Evolutionary conservation across 2,113 vertebrate genomes (phyloP).

Genomic region (Empidonax traillii): DNA sequence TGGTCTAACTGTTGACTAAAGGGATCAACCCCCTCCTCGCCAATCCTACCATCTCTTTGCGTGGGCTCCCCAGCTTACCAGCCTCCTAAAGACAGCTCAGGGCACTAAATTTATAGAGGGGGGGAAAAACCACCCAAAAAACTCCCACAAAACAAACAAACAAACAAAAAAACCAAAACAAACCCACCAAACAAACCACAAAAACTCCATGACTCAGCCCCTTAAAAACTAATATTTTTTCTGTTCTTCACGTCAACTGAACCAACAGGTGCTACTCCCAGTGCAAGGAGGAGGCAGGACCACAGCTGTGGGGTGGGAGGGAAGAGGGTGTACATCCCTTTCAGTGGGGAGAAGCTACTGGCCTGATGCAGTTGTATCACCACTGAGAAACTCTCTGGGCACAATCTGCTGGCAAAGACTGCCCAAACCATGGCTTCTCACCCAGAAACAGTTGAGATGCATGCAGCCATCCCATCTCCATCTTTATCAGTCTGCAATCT

Average conservation of each 20-base stretch:
- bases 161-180: neutral
- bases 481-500: neutral
- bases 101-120: neutral
- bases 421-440: neutral
- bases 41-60: neutral
- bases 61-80: neutral
- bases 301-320: neutral
- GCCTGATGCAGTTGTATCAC: neutral
- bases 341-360: neutral
- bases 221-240: neutral
- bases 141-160: neutral
- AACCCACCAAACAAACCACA: neutral
- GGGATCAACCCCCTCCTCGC: neutral
- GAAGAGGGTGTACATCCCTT: neutral
- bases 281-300: neutral
- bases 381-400: neutral
- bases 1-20: conserved; percentile 13
- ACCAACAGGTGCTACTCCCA: neutral
- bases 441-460: neutral
- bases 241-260: neutral
- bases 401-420: neutral
- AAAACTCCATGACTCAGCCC: neutral
- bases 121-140: too few relatives aligned
- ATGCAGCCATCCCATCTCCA: neutral
- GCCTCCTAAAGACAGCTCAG: neutral